Percentiles rank a stretch among this genome's conserved stretches.
Conservation (phyloP, 1,140 invertebrate genomes). For the Drosophila hydei region DNA sequence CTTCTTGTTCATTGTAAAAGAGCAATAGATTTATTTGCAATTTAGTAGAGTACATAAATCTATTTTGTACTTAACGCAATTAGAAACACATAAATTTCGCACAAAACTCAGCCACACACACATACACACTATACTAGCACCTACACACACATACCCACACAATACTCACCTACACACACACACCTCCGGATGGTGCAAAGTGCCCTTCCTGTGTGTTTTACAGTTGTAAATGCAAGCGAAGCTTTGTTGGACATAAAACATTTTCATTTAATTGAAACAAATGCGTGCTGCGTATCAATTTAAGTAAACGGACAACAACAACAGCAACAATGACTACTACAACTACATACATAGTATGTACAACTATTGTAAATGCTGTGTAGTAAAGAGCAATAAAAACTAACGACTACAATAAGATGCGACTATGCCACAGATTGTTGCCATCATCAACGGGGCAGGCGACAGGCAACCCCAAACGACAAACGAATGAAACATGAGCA, state of each 20-base stretch:
- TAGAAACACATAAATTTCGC: conserved; percentile 31
- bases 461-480: conserved; percentile 30
- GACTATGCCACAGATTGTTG: conserved; percentile 49
- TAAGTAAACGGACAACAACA: conserved; percentile 46
- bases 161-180: too few relatives aligned
- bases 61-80: conserved; percentile 23
- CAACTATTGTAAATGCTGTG: conserved; percentile 34
- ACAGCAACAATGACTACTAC: conserved; percentile 18
- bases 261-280: conserved; percentile 82
- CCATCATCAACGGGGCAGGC: conserved; percentile 24
- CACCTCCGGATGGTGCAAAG: conserved; percentile 24
- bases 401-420: conserved; percentile 62
- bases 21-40: background rate
- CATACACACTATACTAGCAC: too few relatives aligned
- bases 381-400: conserved; percentile 72
- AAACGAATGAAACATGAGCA: conserved; percentile 37
- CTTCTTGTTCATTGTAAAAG: background rate
- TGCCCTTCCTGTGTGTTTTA: conserved; percentile 51
- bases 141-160: too few relatives aligned
- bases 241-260: conserved; percentile 56
- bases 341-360: conserved; percentile 2
- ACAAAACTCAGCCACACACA: background rate
- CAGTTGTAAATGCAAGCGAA: conserved; percentile 39
- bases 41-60: background rate
- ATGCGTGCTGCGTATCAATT: conserved; percentile 81